These are phyloP conservation scores for Himalopsyche anomala DNA, from an alignment of 2,888 invertebrate species.

Conservation along the genomic window DNA sequence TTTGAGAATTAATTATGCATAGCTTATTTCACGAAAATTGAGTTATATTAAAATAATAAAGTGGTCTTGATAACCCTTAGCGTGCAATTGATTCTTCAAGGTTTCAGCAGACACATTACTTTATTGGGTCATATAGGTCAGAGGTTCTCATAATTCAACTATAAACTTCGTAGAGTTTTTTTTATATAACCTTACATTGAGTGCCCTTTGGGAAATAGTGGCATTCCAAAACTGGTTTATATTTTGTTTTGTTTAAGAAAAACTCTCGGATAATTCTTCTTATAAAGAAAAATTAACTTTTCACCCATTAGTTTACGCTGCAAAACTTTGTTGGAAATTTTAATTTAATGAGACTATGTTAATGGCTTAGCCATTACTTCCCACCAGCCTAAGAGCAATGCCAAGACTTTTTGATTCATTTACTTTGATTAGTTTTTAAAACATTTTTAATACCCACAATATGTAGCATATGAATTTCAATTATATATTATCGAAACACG, in stretches of 20 bases:
- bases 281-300: too few species aligned
- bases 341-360: too few species aligned
- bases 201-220: background rate
- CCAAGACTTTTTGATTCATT: too few species aligned
- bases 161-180: background rate
- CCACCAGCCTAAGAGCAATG: too few species aligned
- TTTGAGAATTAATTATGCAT: background rate
- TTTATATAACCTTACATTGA: background rate
- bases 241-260: background rate
- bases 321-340: too few species aligned
- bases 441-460: too few species aligned
- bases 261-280: too few species aligned
- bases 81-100: slow-evolving; percentile 40
- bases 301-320: too few species aligned
- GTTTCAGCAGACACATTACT: slow-evolving; percentile 23
- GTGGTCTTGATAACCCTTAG: slow-evolving; percentile 5
- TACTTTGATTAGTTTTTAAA: too few species aligned
- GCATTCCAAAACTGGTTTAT: background rate
- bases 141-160: slow-evolving; percentile 31
- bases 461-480: too few species aligned
- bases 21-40: background rate
- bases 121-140: slow-evolving; percentile 17
- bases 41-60: background rate
- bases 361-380: too few species aligned
- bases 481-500: too few species aligned